A percentile compares a stretch with the other conserved stretches of the same genome.
Evolutionary conservation across 2,888 invertebrate genomes (phyloP).

Genomic region (Hylaea fasciaria): DNA sequence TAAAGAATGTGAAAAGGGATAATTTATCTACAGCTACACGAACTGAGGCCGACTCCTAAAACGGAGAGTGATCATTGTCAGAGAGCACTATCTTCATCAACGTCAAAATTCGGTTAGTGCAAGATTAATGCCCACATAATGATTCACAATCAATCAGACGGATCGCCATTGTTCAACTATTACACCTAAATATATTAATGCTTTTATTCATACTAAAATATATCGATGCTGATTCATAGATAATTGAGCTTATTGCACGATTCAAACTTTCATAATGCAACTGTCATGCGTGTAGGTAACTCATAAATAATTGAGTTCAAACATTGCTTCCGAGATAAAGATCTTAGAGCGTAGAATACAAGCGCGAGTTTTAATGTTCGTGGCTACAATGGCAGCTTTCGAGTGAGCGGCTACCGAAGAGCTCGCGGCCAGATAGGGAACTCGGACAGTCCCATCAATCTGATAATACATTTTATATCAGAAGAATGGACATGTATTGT

Average conservation of each 20-base stretch:
- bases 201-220: constrained; percentile 25
- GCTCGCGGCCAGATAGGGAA: constrained; percentile 34
- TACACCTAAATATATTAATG: constrained; percentile 8
- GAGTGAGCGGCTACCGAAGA: constrained; percentile 53
- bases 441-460: constrained; percentile 40
- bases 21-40: no score
- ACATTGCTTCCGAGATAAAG: constrained; percentile 63
- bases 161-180: constrained; percentile 28
- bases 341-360: constrained; percentile 58
- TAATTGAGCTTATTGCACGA: constrained; percentile 50
- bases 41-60: no score
- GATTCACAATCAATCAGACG: constrained; percentile 25
- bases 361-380: constrained; percentile 51
- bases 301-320: constrained; percentile 69
- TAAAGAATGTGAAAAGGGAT: no score
- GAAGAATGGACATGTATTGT: constrained; percentile 31
- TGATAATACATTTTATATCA: constrained; percentile 40
- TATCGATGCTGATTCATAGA: constrained; percentile 46
- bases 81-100: constrained; percentile 1
- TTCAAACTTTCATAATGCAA: constrained; percentile 57
- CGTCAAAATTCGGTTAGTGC: constrained; percentile 9
- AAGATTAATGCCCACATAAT: constrained; percentile 22
- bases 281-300: constrained; percentile 60
- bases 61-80: no score
- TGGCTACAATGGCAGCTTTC: constrained; percentile 48